Base-by-base conservation (phyloP, 2,113 vertebrate genomes). In the Varanus komodoensis region DNA sequence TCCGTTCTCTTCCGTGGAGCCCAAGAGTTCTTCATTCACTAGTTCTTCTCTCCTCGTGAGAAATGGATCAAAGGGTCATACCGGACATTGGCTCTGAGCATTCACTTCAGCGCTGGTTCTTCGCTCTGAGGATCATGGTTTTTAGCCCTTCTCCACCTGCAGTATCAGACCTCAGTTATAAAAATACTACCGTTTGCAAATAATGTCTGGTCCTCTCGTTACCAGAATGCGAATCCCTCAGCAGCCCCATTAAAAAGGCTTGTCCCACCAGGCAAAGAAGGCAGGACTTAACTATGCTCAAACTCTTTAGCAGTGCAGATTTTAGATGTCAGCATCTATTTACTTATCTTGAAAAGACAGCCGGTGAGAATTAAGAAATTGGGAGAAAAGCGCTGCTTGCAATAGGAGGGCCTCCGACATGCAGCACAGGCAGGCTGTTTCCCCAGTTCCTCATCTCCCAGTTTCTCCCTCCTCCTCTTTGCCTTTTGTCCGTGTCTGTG, bases 321-420 rank as follows among this genome's bases (percentile, higher is more conserved):
- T 84, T 92, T 92, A 85, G 71, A 1, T 0, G 85, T 77, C 87
- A 84, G 89, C 91, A 94, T 89, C 44, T 69, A 92, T 17, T n/a
- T n/a, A n/a, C n/a, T n/a, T 1, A 0, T 69, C 92, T 69, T 91
- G 93, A 95, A 61, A 19, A 91, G 87, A 92, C 95, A 95, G 93
- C 89, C 84, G 8, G 93, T 88, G 92, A 95, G 69, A 68, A 89
- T 82, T 64, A 83, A 82, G 90, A 86, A 92, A 92, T 73, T 88
- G 84, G 87, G 54, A 44, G 71, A 25, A 23, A 85, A 5, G 68
- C 69, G 38, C 34, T 61, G 91, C 77, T 0, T 12, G 90, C 67
- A 0, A 0, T 64, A 81, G 90, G 84, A 83, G 71, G 87, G 71
- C 54, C 50, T 25, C 34, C 87, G 86, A n/a, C 68, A 57, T 91